Evolutionary conservation across 2,888 invertebrate genomes (phyloP).

Genomic region (Spilarctia lutea): DNA sequence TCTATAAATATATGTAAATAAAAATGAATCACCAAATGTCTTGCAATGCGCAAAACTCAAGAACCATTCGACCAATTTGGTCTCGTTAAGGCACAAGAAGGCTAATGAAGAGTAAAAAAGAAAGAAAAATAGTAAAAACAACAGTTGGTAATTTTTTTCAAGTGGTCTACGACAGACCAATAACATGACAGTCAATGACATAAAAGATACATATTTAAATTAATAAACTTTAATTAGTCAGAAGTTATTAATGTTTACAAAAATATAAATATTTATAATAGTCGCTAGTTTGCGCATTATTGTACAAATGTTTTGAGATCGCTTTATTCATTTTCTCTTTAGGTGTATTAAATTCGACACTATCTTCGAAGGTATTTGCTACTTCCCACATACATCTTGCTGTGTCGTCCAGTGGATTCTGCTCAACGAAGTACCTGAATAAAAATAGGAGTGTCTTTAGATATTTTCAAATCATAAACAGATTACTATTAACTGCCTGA

Average conservation of each 20-base stretch:
- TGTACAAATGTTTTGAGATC: conserved; percentile 60
- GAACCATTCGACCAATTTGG: too few relatives aligned
- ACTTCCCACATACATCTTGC: conserved; percentile 59
- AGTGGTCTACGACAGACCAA: too few relatives aligned
- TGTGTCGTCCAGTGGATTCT: conserved; percentile 58
- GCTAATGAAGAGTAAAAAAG: too few relatives aligned
- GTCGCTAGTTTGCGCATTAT: conserved; percentile 47
- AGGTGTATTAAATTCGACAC: conserved; percentile 55
- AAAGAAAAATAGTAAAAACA: too few relatives aligned
- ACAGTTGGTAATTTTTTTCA: too few relatives aligned
- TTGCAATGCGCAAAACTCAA: too few relatives aligned
- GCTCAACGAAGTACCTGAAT: conserved; percentile 61
- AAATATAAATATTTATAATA: conserved; percentile 69
- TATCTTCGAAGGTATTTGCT: conserved; percentile 59
- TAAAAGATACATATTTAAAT: not conserved
- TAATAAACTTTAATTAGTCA: not conserved
- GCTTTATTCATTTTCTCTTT: conserved; percentile 63
- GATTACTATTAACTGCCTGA: too few relatives aligned
- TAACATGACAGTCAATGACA: too few relatives aligned
- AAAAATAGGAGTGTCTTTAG: not conserved
- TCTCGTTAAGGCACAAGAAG: too few relatives aligned
- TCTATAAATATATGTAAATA: too few relatives aligned
- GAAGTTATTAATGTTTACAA: conserved; percentile 42
- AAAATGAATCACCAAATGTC: too few relatives aligned
- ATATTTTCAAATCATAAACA: not conserved